Conservation (phyloP, 2,797 vertebrate genomes). For the Pyrocephalus nanus region DNA sequence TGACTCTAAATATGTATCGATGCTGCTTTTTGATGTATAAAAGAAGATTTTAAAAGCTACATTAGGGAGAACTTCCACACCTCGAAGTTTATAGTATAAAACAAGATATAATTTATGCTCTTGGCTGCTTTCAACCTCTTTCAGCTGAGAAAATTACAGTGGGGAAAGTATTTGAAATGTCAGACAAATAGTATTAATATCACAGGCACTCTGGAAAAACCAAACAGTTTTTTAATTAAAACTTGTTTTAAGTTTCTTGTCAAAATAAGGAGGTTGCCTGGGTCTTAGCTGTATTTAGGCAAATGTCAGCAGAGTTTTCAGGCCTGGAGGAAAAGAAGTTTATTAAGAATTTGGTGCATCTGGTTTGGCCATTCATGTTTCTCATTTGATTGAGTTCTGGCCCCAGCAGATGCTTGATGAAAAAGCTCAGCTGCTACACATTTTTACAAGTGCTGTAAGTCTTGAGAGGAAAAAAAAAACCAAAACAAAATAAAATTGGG, state of each 20-base stretch:
- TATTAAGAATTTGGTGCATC: background rate
- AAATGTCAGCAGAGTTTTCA: conserved; percentile 9
- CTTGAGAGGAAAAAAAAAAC: background rate
- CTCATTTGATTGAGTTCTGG: background rate
- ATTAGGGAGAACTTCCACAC: background rate
- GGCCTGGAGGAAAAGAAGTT: background rate
- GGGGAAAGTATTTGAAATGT: conserved; percentile 18
- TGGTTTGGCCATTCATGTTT: background rate
- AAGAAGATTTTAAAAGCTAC: background rate
- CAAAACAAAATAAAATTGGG: background rate
- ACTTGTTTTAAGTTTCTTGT: conserved; percentile 19
- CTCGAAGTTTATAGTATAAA: background rate
- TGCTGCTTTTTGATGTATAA: background rate
- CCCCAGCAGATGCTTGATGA: background rate
- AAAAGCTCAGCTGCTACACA: background rate
- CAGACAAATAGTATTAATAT: conserved; percentile 30
- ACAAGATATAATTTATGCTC: background rate
- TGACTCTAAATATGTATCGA: background rate
- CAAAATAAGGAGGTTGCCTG: conserved; percentile 24
- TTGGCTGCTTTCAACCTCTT: conserved; percentile 6
- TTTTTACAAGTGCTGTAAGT: background rate
- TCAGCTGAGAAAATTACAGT: conserved; percentile 2
- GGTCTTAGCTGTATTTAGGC: background rate
- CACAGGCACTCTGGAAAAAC: background rate
- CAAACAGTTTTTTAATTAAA: conserved; percentile 36